Conservation (phyloP, 2,888 invertebrate genomes). For the Stenodera caucasica region DNA sequence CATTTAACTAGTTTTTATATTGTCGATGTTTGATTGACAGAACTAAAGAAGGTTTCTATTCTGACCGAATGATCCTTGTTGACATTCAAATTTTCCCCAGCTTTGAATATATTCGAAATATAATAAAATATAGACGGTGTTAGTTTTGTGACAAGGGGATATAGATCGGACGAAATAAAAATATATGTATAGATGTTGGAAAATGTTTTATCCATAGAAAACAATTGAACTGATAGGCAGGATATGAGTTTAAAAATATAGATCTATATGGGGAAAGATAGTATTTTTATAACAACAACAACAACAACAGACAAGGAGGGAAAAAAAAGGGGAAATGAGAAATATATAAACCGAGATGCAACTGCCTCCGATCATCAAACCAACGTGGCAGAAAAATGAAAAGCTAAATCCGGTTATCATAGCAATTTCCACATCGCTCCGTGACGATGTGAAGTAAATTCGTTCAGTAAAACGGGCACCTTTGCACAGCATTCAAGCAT, state of each 20-base stretch:
- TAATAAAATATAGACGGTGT: constrained; percentile 46
- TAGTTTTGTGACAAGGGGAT: constrained; percentile 45
- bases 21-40: constrained; percentile 38
- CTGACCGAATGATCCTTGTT: constrained; percentile 54
- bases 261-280: constrained; percentile 1
- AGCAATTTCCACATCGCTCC: constrained; percentile 55
- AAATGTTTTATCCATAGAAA: constrained; percentile 5
- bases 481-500: constrained; percentile 42
- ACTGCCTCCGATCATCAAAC: constrained; percentile 53
- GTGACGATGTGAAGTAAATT: constrained; percentile 37
- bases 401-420: constrained; percentile 60
- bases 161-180: constrained; percentile 25
- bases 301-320: constrained; percentile 28
- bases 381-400: constrained; percentile 60
- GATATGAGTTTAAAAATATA: background rate
- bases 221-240: constrained; percentile 4
- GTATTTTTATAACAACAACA: constrained; percentile 33
- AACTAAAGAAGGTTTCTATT: constrained; percentile 32
- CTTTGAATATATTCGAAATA: constrained; percentile 51
- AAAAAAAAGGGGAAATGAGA: constrained; percentile 47
- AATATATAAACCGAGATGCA: constrained; percentile 48
- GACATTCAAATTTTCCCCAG: constrained; percentile 57
- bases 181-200: background rate
- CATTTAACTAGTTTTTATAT: background rate
- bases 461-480: constrained; percentile 38